phyloP scores from a whole-genome alignment of 2,797 vertebrate species.

The Meda fulgida region DNA sequence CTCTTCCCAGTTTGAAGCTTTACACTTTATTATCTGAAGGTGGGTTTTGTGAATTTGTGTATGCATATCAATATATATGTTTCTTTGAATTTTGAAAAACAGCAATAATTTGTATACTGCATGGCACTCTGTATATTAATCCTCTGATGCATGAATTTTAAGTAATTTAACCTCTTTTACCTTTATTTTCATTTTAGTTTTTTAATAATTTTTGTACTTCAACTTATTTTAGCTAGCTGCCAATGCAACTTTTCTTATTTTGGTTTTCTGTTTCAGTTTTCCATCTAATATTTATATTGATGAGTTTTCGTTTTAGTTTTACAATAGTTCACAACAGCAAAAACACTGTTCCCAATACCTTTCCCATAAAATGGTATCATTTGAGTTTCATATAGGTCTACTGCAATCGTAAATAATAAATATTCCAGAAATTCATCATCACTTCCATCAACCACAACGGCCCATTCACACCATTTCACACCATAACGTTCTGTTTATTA shows the following conservation, averaged over 20 bases:
- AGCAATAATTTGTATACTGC: neutral
- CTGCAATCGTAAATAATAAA: neutral
- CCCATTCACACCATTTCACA: too few relatives aligned
- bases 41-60: conserved; percentile 4
- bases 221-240: too few relatives aligned
- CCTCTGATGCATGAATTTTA: neutral
- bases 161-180: neutral
- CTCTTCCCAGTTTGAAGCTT: conserved; percentile 28
- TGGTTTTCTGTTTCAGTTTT: too few relatives aligned
- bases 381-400: neutral
- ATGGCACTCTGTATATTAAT: neutral
- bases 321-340: neutral
- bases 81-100: conserved; percentile 27
- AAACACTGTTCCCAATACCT: neutral
- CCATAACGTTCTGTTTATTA: neutral
- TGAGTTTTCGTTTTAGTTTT: neutral
- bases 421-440: neutral
- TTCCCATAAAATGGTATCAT: neutral
- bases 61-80: conserved; percentile 20
- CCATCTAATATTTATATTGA: too few relatives aligned
- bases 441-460: neutral
- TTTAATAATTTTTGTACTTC: too few relatives aligned
- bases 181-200: neutral
- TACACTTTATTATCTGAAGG: conserved; percentile 34
- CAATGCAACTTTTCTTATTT: too few relatives aligned